phyloP scores from a whole-genome alignment of 2,113 vertebrate genomes.

The Ammodytes dubius region DNA sequence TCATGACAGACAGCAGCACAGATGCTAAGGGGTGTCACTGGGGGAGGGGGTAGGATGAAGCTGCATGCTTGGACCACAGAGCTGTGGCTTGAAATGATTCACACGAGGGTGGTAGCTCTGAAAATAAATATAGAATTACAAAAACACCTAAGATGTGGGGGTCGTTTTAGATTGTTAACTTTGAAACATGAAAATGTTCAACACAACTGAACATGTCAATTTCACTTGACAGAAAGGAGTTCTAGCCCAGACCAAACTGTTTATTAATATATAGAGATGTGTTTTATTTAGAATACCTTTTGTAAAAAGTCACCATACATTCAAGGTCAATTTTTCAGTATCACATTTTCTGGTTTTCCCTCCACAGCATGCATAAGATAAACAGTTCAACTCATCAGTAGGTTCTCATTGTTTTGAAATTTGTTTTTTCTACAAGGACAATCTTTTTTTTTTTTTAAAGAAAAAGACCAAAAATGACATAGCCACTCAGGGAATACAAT shows the following conservation, averaged over 20 bases:
- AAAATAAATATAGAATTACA: background rate
- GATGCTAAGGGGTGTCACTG: constrained; percentile 33
- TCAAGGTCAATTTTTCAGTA: constrained; percentile 84
- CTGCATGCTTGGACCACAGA: constrained; percentile 43
- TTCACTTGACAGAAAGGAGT: constrained; percentile 73
- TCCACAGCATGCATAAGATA: constrained; percentile 87
- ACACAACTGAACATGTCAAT: constrained; percentile 27
- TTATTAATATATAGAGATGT: constrained; percentile 89
- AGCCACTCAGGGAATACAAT: constrained; percentile 80
- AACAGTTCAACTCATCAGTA: constrained; percentile 78
- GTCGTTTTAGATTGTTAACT: background rate
- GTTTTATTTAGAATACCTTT: constrained; percentile 85
- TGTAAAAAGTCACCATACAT: constrained; percentile 91
- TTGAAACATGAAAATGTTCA: background rate
- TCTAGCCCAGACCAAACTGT: constrained; percentile 83
- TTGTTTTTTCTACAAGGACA: constrained; percentile 73
- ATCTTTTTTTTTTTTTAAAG: constrained; percentile 54
- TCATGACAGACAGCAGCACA: constrained; percentile 27
- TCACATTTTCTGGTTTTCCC: constrained; percentile 83
- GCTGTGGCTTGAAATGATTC: constrained; percentile 38
- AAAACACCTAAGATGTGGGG: background rate
- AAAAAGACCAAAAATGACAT: constrained; percentile 77
- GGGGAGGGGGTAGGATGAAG: constrained; percentile 18
- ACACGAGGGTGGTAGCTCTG: constrained; percentile 20
- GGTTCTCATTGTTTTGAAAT: constrained; percentile 70